Conservation (phyloP, 2,113 vertebrate genomes). For the Lepidothrix coronata region DNA sequence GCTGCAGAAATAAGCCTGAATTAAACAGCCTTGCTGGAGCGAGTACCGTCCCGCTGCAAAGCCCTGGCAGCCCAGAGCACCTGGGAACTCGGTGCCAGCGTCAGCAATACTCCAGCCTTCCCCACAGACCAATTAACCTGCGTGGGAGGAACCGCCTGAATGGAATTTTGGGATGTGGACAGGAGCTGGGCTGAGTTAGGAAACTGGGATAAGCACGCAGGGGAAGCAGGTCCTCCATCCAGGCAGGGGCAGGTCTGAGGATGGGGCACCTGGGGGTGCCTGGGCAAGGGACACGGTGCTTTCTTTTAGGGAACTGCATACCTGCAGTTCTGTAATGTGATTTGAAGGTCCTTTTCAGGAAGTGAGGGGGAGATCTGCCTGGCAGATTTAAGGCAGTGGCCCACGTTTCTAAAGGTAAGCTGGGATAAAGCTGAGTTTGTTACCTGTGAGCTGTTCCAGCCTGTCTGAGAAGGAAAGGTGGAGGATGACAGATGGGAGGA, state of each 20-base stretch:
- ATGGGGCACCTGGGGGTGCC: neutral
- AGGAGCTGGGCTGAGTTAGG: neutral
- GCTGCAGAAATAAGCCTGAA: neutral
- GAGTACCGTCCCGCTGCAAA: neutral
- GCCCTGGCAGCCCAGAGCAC: neutral
- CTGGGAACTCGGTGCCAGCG: neutral
- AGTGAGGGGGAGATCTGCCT: neutral
- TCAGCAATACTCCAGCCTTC: neutral
- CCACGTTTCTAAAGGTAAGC: neutral
- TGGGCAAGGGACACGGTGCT: neutral
- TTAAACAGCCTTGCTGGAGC: neutral
- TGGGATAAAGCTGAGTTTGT: neutral
- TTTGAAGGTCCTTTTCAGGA: neutral
- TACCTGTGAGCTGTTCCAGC: neutral
- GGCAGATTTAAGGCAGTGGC: neutral
- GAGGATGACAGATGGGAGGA: neutral
- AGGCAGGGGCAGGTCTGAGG: neutral
- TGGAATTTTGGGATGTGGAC: neutral
- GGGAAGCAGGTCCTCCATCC: neutral
- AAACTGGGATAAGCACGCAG: accelerated
- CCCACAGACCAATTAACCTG: neutral
- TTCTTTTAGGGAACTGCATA: neutral
- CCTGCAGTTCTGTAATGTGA: neutral
- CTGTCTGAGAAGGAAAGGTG: neutral
- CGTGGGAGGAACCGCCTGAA: neutral